Evolutionary conservation across 2,113 vertebrate genomes (phyloP).

Genomic region (Pangasianodon hypophthalmus): DNA sequence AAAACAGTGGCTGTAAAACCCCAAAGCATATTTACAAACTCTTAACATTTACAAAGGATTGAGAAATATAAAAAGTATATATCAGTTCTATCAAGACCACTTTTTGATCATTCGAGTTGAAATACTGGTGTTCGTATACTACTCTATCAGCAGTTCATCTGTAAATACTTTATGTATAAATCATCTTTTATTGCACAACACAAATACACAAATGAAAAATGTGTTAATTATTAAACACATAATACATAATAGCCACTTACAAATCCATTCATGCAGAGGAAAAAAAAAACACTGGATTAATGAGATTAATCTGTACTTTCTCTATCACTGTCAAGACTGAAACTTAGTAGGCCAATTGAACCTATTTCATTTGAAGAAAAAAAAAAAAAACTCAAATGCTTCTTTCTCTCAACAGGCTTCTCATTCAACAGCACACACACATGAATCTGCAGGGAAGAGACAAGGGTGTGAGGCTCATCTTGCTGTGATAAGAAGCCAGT

Average conservation of each 20-base stretch:
- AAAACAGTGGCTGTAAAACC: neutral
- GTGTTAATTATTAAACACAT: neutral
- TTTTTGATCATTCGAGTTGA: neutral
- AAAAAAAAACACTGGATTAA: neutral
- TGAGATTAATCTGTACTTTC: neutral
- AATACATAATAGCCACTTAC: neutral
- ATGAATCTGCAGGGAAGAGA: conserved; percentile 55
- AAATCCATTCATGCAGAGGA: conserved; percentile 9
- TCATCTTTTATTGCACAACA: neutral
- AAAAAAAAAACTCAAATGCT: conserved; percentile 9
- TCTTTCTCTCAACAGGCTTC: conserved; percentile 44
- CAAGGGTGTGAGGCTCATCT: conserved; percentile 52
- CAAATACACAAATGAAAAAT: neutral
- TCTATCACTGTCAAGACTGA: conserved; percentile 20
- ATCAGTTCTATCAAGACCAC: neutral
- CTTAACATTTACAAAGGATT: neutral
- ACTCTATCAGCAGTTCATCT: neutral
- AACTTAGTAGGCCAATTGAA: conserved; percentile 21
- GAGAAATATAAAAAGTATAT: neutral
- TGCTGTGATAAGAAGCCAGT: conserved; percentile 53
- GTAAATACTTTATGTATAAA: neutral
- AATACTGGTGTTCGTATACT: neutral
- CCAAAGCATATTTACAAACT: neutral
- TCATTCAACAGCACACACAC: conserved; percentile 50
- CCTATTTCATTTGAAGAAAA: conserved; percentile 11